phyloP scores from a whole-genome alignment of 2,888 invertebrate genomes.

The Micropterix aruncella region DNA sequence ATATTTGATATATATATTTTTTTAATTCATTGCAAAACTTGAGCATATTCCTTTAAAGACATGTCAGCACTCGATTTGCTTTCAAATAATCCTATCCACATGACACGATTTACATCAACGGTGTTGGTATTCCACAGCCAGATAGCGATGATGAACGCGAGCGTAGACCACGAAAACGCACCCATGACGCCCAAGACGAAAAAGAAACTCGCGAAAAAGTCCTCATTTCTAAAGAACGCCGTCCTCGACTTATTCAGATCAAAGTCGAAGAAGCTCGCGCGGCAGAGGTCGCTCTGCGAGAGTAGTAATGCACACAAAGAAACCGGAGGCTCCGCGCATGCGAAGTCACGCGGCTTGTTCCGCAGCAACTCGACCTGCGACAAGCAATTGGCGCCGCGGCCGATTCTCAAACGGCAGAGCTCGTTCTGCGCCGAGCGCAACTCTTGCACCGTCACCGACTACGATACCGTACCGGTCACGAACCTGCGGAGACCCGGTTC shows the following conservation, averaged over 20 bases:
- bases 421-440: conserved; percentile 36
- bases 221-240: conserved; percentile 39
- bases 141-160: conserved; percentile 36
- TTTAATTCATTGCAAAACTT: no score
- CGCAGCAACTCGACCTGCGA: conserved; percentile 37
- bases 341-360: conserved; percentile 34
- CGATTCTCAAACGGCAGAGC: conserved; percentile 33
- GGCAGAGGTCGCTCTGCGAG: conserved; percentile 36
- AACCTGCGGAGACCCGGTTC: conserved; percentile 32
- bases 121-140: conserved; percentile 28
- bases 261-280: conserved; percentile 38
- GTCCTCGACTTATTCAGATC: conserved; percentile 38
- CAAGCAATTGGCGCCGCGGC: conserved; percentile 22
- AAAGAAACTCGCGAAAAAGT: conserved; percentile 42
- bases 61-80: no score
- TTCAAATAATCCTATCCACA: no score
- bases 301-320: conserved; percentile 29
- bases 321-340: conserved; percentile 24
- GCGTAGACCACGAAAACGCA: conserved; percentile 36
- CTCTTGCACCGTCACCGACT: conserved; percentile 32
- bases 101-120: no score
- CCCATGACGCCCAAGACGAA: conserved; percentile 39
- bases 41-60: no score
- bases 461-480: conserved; percentile 29
- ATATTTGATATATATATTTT: no score